Base-by-base conservation (phyloP, 2,113 vertebrate species). In the Nesoenas mayeri region DNA sequence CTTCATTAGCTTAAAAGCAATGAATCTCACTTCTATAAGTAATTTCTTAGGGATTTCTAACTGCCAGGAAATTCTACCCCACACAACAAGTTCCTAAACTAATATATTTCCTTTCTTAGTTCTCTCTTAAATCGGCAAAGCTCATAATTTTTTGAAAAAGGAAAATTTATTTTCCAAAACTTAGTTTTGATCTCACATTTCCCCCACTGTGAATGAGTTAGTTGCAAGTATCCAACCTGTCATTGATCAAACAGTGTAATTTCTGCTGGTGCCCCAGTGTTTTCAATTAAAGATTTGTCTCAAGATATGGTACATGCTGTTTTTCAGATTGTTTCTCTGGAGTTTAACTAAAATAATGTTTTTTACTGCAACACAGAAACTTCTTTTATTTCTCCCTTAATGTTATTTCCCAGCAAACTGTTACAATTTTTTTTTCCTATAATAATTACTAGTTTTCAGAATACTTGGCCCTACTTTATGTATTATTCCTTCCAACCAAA, bases 231-330 rank as follows among this genome's bases (percentile, higher is more conserved):
- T 31, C 44, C 81, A 89, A 34, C 21, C 28, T 79, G 50, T 47
- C 57, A 54, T n/a, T 75, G 73, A 95, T 72, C 61, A 87, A 95
- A 67, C 11, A 32, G 29, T 67, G 34, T 13, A 84, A 89, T 92
- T 96, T 92, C 73, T 95, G 38, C 57, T 56, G 1, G 3, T 69
- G 44, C 57, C 44, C 53, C 70, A 79, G 57, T 17, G 66, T 48
- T 94, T 96, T 89, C 93, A 94, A 75, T 92, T 89, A 85, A 72
- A 94, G 84, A 89, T 91, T 81, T 77, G 25, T 91, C n/a, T 87
- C 44, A 44, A 91, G 77, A 86, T 92, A 87, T 0, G 24, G 54
- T 65, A 87, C 31, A 36, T 6, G 15, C 38, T 87, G 57, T 31
- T 95, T 74, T 92, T 79, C 66, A 95, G 42, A 75, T 65, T 64